Percentiles rank a stretch among this genome's conserved stretches.
Conservation (phyloP, 2,797 vertebrate genomes). For the Takifugu rubripes region DNA sequence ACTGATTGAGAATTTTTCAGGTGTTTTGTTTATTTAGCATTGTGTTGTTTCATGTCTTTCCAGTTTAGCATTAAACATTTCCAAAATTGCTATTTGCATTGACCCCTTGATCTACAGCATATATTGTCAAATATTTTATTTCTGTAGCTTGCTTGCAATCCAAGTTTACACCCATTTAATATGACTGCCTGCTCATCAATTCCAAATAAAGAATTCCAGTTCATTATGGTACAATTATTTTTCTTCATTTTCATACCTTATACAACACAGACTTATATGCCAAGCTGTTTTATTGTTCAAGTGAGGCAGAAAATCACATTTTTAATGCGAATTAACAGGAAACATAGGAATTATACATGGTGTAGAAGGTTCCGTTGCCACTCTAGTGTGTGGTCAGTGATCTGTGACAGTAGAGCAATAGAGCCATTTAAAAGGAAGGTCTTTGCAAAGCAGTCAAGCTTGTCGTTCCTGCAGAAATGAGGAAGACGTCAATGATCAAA, state of each 20-base stretch:
- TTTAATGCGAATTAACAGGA: conserved; percentile 49
- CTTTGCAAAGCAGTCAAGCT: conserved; percentile 40
- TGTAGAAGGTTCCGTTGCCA: conserved; percentile 32
- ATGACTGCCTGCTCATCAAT: conserved; percentile 23
- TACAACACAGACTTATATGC: conserved; percentile 23
- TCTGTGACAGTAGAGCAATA: conserved; percentile 57
- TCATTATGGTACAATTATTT: conserved; percentile 25
- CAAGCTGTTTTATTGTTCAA: conserved; percentile 40
- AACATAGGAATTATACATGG: conserved; percentile 38
- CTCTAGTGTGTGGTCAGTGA: conserved; percentile 40
- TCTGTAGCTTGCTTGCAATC: conserved; percentile 8
- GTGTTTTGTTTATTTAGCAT: too few species aligned
- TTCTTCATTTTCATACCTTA: conserved; percentile 18
- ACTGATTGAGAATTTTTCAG: too few species aligned
- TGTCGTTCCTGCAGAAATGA: conserved; percentile 30
- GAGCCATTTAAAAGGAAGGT: conserved; percentile 54
- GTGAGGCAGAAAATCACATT: conserved; percentile 61
- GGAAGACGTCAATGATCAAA: conserved; percentile 44
- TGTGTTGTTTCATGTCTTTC: too few species aligned
- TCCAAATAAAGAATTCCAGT: conserved; percentile 20
- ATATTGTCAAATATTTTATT: too few species aligned
- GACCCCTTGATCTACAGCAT: too few species aligned
- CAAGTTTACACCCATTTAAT: conserved; percentile 9
- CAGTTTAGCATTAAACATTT: too few species aligned
- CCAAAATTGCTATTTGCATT: too few species aligned